phyloP scores from a whole-genome alignment of 2,888 invertebrate genomes.

The Himalopsyche kuldschensis region DNA sequence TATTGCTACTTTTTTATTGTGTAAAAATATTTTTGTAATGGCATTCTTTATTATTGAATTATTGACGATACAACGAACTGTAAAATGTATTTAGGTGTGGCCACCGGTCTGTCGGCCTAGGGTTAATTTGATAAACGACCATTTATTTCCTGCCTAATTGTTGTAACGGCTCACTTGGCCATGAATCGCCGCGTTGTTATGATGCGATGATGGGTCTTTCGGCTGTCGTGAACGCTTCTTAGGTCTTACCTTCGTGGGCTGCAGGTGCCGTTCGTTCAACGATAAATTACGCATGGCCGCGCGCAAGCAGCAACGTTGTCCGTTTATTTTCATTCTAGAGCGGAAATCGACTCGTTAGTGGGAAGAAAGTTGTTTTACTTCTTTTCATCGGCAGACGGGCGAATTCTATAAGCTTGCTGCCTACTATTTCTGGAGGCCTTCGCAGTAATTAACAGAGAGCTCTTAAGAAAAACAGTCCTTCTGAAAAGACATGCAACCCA shows the following conservation, averaged over 20 bases:
- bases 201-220: background rate
- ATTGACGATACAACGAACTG: no score
- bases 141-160: no score
- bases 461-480: no score
- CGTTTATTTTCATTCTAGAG: conserved; percentile 25
- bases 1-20: no score
- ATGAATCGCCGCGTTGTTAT: background rate
- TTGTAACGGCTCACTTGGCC: background rate
- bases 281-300: conserved; percentile 21
- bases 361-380: conserved; percentile 32
- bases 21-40: no score
- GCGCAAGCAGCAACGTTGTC: background rate
- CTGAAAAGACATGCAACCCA: no score
- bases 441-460: background rate
- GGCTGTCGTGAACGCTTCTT: background rate
- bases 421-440: background rate
- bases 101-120: no score
- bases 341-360: conserved; percentile 33
- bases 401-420: background rate
- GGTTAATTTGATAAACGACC: no score
- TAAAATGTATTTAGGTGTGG: no score
- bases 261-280: conserved; percentile 32
- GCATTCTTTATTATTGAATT: no score
- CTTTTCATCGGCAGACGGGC: conserved; percentile 7
- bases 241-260: conserved; percentile 12